Conservation (phyloP, 2,113 vertebrate genomes). For the Malurus elegans region DNA sequence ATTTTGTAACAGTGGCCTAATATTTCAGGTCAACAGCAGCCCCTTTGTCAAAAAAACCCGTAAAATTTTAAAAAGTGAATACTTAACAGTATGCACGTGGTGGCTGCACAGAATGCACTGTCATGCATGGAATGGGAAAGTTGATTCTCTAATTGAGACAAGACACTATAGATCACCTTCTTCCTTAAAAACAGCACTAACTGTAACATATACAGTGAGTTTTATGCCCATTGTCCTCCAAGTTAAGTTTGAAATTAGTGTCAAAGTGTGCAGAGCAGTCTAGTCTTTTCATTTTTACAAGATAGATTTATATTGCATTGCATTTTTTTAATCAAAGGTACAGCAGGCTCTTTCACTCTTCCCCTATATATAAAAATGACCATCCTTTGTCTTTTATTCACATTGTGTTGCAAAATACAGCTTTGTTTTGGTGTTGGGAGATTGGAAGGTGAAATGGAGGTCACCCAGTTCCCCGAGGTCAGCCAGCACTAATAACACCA, state of each 20-base stretch:
- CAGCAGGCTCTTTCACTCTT: neutral
- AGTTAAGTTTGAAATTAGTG: neutral
- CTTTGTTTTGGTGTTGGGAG: neutral
- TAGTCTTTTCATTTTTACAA: neutral
- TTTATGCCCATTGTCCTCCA: neutral
- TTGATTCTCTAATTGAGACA: neutral
- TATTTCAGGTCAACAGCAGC: neutral
- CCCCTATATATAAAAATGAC: neutral
- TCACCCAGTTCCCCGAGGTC: neutral
- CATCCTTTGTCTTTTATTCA: neutral
- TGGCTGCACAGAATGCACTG: neutral
- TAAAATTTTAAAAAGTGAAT: neutral
- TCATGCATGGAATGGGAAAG: neutral
- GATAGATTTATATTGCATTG: neutral
- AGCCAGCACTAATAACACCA: constrained; percentile 40
- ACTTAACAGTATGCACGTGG: neutral
- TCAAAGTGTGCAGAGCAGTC: neutral
- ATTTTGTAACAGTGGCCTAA: neutral
- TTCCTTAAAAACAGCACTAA: neutral
- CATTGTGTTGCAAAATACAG: neutral
- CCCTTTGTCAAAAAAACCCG: neutral
- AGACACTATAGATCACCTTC: neutral
- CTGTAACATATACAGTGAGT: neutral
- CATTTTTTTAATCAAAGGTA: neutral
- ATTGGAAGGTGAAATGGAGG: constrained; percentile 48